Evolutionary conservation across 1,140 invertebrate species (phyloP).

Genomic region (Solen grandis): DNA sequence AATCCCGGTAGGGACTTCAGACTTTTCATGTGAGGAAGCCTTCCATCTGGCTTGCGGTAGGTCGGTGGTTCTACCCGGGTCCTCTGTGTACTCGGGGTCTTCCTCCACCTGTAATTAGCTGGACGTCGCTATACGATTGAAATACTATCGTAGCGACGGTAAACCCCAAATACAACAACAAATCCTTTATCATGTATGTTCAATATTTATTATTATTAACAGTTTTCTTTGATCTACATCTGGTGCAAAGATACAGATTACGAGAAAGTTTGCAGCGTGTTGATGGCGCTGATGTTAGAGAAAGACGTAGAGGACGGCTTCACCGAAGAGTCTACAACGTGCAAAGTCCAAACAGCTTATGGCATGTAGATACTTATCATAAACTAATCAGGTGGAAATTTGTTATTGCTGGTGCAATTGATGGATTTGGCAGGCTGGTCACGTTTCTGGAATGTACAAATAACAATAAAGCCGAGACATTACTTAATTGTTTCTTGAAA

Average conservation of each 20-base stretch:
- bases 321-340: slow-evolving; percentile 51
- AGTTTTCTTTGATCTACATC: no score
- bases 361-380: slow-evolving; percentile 60
- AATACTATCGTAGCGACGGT: no score
- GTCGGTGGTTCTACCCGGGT: no score
- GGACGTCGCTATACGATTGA: no score
- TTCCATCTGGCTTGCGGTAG: no score
- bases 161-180: no score
- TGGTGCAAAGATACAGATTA: slow-evolving; percentile 34
- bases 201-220: no score
- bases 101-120: no score
- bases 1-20: no score
- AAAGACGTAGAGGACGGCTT: slow-evolving; percentile 36
- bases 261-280: slow-evolving; percentile 35
- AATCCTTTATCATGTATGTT: no score
- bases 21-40: no score
- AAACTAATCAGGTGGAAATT: slow-evolving; percentile 59
- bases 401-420: slow-evolving; percentile 49
- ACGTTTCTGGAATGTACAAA: slow-evolving; percentile 43
- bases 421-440: slow-evolving; percentile 48
- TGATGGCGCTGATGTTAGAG: slow-evolving; percentile 29
- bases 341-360: slow-evolving; percentile 36
- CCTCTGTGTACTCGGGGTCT: no score
- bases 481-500: slow-evolving; percentile 47
- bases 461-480: slow-evolving; percentile 56